A percentile compares a stretch with the other conserved stretches of the same genome.
Evolutionary conservation across 1,140 invertebrate species (phyloP).

Genomic region (Temnothorax nylanderi): DNA sequence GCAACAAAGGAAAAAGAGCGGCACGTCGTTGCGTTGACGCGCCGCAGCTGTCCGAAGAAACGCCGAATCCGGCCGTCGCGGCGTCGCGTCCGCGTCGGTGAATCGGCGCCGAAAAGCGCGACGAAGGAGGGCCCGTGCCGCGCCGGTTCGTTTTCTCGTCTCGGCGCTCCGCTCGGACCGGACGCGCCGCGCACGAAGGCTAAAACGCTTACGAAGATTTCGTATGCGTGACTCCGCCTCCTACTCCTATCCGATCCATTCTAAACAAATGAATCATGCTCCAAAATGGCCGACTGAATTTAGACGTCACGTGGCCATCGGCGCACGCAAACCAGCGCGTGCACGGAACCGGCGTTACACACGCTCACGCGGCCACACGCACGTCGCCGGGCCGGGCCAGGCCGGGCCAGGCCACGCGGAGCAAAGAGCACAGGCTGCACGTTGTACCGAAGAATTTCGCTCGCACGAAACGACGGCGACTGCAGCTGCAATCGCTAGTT

Average conservation of each 20-base stretch:
- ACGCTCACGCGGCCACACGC: constrained; percentile 45
- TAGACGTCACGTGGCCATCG: constrained; percentile 82
- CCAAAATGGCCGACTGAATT: constrained; percentile 85
- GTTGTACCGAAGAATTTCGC: constrained; percentile 56
- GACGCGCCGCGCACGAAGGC: constrained; percentile 67
- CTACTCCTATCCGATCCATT: constrained; percentile 83
- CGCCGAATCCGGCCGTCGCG: neutral
- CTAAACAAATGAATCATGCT: constrained; percentile 85
- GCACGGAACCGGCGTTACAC: constrained; percentile 65
- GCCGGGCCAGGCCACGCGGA: constrained; percentile 41
- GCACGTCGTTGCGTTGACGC: neutral
- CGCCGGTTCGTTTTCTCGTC: neutral
- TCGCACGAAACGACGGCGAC: constrained; percentile 25
- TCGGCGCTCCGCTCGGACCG: constrained; percentile 16
- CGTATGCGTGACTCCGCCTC: constrained; percentile 82
- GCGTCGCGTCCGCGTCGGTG: neutral
- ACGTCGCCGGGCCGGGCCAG: constrained; percentile 45
- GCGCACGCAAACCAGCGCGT: constrained; percentile 60
- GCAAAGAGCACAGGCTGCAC: constrained; percentile 29
- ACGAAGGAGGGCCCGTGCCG: neutral
- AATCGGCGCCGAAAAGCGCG: constrained; percentile 6
- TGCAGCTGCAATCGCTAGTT: neutral
- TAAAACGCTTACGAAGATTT: constrained; percentile 80
- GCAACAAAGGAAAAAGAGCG: constrained; percentile 8
- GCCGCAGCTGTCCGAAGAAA: constrained; percentile 15